Evolutionary conservation across 2,113 vertebrate species (phyloP).

Genomic region (Anoura caudifer): DNA sequence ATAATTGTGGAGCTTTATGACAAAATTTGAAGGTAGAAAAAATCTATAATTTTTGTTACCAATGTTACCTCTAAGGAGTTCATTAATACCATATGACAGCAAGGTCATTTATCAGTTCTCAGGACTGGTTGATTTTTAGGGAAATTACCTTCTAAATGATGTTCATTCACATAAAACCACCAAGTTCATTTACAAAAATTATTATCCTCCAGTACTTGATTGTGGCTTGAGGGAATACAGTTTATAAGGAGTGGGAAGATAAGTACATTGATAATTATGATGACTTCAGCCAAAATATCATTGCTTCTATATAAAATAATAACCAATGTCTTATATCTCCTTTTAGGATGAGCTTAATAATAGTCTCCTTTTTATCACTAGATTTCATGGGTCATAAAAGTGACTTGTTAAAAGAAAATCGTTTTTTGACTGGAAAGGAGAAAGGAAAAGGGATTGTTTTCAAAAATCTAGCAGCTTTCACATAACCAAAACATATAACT

Average conservation of each 20-base stretch:
- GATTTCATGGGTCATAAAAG: background rate
- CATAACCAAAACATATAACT: background rate
- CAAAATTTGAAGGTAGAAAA: constrained; percentile 27
- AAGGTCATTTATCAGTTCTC: background rate
- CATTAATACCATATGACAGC: constrained; percentile 36
- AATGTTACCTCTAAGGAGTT: constrained; percentile 31
- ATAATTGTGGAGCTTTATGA: background rate
- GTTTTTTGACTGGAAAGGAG: background rate
- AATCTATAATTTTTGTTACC: constrained; percentile 20
- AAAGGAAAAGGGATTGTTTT: background rate
- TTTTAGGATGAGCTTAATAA: constrained; percentile 17
- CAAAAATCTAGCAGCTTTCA: background rate
- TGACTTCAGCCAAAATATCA: background rate
- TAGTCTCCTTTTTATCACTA: background rate
- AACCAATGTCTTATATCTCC: background rate
- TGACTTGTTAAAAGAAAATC: background rate
- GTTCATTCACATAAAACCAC: constrained; percentile 43
- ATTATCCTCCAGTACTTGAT: constrained; percentile 12
- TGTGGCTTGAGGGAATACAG: background rate
- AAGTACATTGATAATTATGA: constrained; percentile 24
- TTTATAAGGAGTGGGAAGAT: constrained; percentile 23
- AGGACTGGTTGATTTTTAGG: background rate
- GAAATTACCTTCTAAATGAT: constrained; percentile 26
- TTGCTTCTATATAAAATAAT: constrained; percentile 11
- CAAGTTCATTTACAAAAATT: background rate